Evolutionary conservation across 2,888 invertebrate species (phyloP).

Genomic region (Xanthostigma xanthostigma): DNA sequence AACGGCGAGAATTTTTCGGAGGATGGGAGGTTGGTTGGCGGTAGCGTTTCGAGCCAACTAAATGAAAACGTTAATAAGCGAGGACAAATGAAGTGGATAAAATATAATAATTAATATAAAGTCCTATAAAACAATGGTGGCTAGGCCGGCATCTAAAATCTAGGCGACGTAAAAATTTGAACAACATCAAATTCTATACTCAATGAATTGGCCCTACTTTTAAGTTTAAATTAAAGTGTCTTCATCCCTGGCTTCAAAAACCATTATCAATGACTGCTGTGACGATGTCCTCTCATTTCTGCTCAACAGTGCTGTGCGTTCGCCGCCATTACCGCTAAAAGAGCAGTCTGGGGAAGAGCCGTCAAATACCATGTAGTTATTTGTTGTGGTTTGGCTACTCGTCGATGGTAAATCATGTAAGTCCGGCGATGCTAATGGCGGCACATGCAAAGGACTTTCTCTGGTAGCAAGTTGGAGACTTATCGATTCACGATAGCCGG

Average conservation of each 20-base stretch:
- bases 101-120: too few relatives aligned
- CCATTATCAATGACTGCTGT: conserved; percentile 60
- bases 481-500: conserved; percentile 42
- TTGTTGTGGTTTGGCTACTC: conserved; percentile 31
- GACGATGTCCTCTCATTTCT: conserved; percentile 47
- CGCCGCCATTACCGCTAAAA: conserved; percentile 45
- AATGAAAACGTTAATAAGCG: too few relatives aligned
- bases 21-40: too few relatives aligned
- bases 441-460: conserved; percentile 37
- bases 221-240: conserved; percentile 60
- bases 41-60: too few relatives aligned
- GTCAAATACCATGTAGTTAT: conserved; percentile 34
- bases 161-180: too few relatives aligned
- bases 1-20: too few relatives aligned
- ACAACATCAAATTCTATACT: too few relatives aligned
- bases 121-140: too few relatives aligned
- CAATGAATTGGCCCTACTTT: neutral
- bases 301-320: conserved; percentile 46
- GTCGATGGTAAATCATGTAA: conserved; percentile 38
- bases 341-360: conserved; percentile 43
- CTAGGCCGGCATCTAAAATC: too few relatives aligned
- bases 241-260: conserved; percentile 70
- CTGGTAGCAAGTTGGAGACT: conserved; percentile 44
- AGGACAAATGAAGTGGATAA: too few relatives aligned
- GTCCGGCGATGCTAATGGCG: conserved; percentile 48